A percentile compares a stretch with the other conserved stretches of the same genome.
phyloP scores from a whole-genome alignment of 2,113 vertebrate genomes.

The Furnarius figulus region DNA sequence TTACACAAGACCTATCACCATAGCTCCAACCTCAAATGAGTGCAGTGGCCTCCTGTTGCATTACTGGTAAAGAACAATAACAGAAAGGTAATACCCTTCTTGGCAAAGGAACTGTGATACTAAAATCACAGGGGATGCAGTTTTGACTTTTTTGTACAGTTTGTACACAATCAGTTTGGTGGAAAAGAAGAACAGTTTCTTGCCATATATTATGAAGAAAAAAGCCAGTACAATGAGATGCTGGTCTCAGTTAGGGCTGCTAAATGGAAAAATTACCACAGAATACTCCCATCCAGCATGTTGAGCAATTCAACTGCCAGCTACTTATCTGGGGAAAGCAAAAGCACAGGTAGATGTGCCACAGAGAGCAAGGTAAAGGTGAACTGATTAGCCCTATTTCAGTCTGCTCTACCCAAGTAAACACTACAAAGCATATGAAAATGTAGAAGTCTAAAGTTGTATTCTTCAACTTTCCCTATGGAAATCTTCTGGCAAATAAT shows the following conservation, averaged over 20 bases:
- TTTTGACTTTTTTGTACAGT: background rate
- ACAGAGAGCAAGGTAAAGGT: background rate
- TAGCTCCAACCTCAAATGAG: background rate
- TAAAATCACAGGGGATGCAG: background rate
- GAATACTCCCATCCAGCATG: background rate
- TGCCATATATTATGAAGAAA: background rate
- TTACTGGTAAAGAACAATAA: background rate
- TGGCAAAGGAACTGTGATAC: background rate
- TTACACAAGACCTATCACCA: background rate
- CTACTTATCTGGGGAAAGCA: background rate
- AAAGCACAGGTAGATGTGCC: background rate
- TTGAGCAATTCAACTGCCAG: background rate
- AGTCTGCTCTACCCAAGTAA: background rate
- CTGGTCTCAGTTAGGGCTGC: background rate
- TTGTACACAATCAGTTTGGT: background rate
- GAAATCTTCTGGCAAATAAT: background rate
- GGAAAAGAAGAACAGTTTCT: background rate
- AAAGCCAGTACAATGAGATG: background rate
- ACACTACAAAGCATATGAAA: background rate
- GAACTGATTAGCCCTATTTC: background rate
- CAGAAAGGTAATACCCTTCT: background rate
- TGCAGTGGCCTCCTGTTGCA: background rate
- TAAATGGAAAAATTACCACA: background rate
- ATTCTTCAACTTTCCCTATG: background rate
- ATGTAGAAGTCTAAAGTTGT: background rate